Percentiles rank a stretch among this genome's conserved stretches.
phyloP scores from a whole-genome alignment of 1,140 invertebrate species.

The Portunus trituberculatus region DNA sequence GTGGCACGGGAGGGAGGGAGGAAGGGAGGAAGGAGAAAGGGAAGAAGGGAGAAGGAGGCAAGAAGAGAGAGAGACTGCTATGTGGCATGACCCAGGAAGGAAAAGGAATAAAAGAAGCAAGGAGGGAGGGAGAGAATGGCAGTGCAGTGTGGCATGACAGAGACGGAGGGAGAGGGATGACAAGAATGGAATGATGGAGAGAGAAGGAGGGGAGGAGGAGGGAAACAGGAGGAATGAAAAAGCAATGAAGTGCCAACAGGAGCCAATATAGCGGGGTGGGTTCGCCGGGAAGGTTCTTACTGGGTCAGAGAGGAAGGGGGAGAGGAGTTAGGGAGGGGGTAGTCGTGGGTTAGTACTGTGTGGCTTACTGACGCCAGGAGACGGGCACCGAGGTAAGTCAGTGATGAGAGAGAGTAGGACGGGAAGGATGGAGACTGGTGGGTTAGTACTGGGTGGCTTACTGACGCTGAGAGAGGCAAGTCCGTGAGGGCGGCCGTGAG shows the following conservation, averaged over 20 bases:
- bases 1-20: not conserved
- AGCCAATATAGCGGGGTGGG: not conserved
- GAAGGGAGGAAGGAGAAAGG: not conserved
- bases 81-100: no score
- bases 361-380: not conserved
- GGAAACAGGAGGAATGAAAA: not conserved
- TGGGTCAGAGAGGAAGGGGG: not conserved
- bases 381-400: not conserved
- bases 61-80: not conserved
- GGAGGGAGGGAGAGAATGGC: no score
- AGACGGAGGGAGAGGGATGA: not conserved
- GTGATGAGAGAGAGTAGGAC: not conserved
- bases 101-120: no score
- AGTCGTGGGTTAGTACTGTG: not conserved
- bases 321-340: not conserved
- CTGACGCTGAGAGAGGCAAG: not conserved
- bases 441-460: no score
- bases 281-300: no score
- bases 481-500: not conserved
- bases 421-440: not conserved
- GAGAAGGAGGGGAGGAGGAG: not conserved
- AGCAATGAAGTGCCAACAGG: not conserved
- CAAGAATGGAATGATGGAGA: not conserved
- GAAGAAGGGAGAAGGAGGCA: not conserved
- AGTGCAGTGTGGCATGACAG: no score